Conservation (phyloP, 2,888 invertebrate genomes). For the Agriopis leucophaearia region DNA sequence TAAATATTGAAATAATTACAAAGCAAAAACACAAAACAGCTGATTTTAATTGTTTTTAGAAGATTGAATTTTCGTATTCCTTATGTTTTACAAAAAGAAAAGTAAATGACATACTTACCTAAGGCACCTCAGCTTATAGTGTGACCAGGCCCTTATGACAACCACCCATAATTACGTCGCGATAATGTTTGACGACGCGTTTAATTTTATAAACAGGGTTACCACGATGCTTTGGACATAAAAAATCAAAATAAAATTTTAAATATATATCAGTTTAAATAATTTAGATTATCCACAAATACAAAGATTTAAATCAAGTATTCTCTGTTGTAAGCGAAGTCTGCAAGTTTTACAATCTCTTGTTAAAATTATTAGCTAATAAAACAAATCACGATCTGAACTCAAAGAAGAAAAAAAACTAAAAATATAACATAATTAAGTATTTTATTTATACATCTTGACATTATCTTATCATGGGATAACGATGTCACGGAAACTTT, state of each 20-base stretch:
- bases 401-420: neutral
- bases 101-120: neutral
- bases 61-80: too few relatives aligned
- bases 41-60: too few relatives aligned
- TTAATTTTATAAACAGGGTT: slow-evolving; percentile 72
- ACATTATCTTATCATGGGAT: slow-evolving; percentile 3
- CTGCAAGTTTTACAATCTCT: too few relatives aligned
- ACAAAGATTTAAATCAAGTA: too few relatives aligned
- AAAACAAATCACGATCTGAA: neutral
- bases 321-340: too few relatives aligned
- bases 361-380: neutral
- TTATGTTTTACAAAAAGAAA: too few relatives aligned
- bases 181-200: slow-evolving; percentile 73
- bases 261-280: too few relatives aligned
- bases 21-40: too few relatives aligned
- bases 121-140: slow-evolving; percentile 40
- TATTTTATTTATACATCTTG: neutral
- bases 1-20: too few relatives aligned
- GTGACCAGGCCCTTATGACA: slow-evolving; percentile 36
- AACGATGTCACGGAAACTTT: slow-evolving; percentile 12
- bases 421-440: neutral
- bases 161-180: slow-evolving; percentile 67
- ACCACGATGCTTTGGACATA: slow-evolving; percentile 41
- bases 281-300: too few relatives aligned
- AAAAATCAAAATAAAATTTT: too few relatives aligned